Evolutionary conservation across 2,888 invertebrate species (phyloP).

Genomic region (Brenthis ino): DNA sequence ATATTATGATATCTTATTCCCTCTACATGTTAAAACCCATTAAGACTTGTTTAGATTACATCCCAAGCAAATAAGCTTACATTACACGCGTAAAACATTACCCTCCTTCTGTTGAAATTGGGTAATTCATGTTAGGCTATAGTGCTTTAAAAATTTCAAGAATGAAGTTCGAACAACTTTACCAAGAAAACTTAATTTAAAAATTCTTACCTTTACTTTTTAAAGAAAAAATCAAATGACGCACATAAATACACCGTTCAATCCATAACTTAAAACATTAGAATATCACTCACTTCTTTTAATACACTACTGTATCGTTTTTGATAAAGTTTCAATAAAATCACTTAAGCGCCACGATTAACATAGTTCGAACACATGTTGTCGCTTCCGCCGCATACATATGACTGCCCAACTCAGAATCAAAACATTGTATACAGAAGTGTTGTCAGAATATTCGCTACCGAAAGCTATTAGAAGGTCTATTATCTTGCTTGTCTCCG

Average conservation of each 20-base stretch:
- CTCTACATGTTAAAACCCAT: too few species aligned
- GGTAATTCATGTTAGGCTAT: too few species aligned
- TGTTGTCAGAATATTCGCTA: slow-evolving; percentile 32
- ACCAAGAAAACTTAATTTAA: not conserved
- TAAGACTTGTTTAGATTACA: too few species aligned
- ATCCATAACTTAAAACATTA: not conserved
- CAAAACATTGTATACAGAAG: slow-evolving; percentile 24
- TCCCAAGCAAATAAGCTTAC: too few species aligned
- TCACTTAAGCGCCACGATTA: not conserved
- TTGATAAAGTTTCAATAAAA: not conserved
- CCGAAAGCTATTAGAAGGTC: slow-evolving; percentile 9
- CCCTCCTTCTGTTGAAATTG: too few species aligned
- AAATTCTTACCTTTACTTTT: slow-evolving; percentile 5
- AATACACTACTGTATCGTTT: not conserved
- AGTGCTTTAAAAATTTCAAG: too few species aligned
- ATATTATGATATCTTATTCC: too few species aligned
- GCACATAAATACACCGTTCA: not conserved
- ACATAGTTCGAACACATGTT: slow-evolving; percentile 20
- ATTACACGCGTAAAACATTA: too few species aligned
- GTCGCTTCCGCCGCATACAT: slow-evolving; percentile 19
- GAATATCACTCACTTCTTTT: not conserved
- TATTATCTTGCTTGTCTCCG: not conserved
- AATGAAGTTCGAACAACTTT: too few species aligned
- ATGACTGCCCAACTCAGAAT: slow-evolving; percentile 25
- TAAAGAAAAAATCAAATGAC: not conserved